These are phyloP conservation scores for Sus cebifrons DNA, from an alignment of 2,797 vertebrate genomes.

Conservation along the genomic window DNA sequence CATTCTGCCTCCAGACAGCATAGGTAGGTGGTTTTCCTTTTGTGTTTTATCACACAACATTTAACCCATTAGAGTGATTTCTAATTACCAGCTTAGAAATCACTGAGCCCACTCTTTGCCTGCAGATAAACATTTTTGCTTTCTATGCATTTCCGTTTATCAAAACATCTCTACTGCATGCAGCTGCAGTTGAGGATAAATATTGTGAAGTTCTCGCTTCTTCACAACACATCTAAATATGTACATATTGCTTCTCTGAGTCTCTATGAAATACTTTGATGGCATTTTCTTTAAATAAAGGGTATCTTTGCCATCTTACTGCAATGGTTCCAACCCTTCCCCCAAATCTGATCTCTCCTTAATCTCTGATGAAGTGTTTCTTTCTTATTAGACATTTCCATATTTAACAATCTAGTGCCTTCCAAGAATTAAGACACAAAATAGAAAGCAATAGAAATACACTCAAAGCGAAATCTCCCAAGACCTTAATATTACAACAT, in stretches of 20 bases:
- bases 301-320: not conserved
- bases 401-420: not conserved
- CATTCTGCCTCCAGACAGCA: not conserved
- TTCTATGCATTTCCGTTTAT: constrained; percentile 64
- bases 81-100: constrained; percentile 65
- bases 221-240: not conserved
- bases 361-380: not conserved
- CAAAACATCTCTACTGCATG: not conserved
- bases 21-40: not conserved
- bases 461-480: not conserved
- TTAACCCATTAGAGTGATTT: constrained; percentile 49
- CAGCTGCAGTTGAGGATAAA: not conserved
- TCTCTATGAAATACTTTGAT: not conserved
- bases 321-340: not conserved
- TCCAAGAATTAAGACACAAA: not conserved
- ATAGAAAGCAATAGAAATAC: not conserved
- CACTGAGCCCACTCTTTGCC: constrained; percentile 19
- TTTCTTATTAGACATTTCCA: not conserved
- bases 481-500: not conserved
- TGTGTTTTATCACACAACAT: constrained; percentile 44
- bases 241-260: not conserved
- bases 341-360: not conserved
- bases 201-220: not conserved
- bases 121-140: constrained; percentile 36
- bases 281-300: not conserved